phyloP scores from a whole-genome alignment of 2,797 vertebrate species.

The Sebastes minor region DNA sequence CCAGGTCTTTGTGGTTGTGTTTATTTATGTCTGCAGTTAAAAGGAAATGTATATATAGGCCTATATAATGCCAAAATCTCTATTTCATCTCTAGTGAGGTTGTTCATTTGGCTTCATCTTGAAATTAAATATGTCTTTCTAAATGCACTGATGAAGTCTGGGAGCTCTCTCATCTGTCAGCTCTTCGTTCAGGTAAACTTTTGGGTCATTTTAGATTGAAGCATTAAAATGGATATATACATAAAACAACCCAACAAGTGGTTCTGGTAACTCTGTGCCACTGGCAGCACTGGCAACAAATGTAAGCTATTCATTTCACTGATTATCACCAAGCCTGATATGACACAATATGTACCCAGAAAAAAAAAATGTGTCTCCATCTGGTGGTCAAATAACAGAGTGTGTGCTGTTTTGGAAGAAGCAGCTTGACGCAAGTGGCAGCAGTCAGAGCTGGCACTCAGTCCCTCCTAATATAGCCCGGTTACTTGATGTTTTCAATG shows the following conservation, averaged over 20 bases:
- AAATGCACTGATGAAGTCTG: not conserved
- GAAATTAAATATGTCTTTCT: not conserved
- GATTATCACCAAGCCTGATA: not conserved
- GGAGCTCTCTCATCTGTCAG: not conserved
- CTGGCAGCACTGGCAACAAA: not conserved
- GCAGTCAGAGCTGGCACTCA: not conserved
- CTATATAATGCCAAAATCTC: too few relatives aligned
- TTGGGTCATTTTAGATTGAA: not conserved
- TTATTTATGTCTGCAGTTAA: not conserved
- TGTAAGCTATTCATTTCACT: not conserved
- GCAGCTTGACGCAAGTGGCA: not conserved
- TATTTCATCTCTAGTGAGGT: not conserved
- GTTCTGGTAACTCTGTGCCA: not conserved
- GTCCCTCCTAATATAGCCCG: not conserved
- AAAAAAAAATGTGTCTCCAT: too few relatives aligned
- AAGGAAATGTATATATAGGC: not conserved
- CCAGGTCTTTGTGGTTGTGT: not conserved
- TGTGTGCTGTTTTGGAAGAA: not conserved
- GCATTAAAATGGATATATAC: not conserved
- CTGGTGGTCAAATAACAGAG: conserved; percentile 2
- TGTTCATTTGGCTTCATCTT: not conserved
- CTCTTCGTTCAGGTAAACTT: not conserved
- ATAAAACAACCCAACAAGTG: not conserved
- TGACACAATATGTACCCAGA: not conserved
- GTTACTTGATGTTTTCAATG: not conserved